Evolutionary conservation across 2,888 invertebrate species (phyloP).

Genomic region (Drosophila vallismaia): DNA sequence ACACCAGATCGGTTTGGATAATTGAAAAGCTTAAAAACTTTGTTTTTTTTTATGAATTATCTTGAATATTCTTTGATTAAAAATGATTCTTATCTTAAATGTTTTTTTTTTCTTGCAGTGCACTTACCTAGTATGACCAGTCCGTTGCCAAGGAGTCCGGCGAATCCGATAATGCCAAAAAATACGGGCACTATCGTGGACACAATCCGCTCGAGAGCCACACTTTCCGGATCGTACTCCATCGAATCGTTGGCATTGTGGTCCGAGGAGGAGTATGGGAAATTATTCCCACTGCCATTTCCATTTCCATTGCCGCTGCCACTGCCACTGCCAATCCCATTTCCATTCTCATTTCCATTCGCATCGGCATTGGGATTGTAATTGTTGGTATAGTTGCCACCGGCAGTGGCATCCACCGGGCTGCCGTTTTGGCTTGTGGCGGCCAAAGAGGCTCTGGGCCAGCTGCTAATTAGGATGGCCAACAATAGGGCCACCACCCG

Average conservation of each 20-base stretch:
- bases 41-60: no score
- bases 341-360: background rate
- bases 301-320: background rate
- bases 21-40: no score
- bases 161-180: slow-evolving; percentile 85
- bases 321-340: background rate
- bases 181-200: slow-evolving; percentile 39
- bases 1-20: no score
- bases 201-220: slow-evolving; percentile 36
- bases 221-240: slow-evolving; percentile 32
- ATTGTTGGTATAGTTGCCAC: slow-evolving; percentile 3
- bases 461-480: slow-evolving; percentile 30
- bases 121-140: slow-evolving; percentile 89
- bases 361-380: background rate
- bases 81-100: background rate
- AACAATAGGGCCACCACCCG: slow-evolving; percentile 85
- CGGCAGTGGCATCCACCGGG: background rate
- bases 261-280: slow-evolving; percentile 9
- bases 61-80: no score
- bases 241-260: slow-evolving; percentile 31
- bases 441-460: slow-evolving; percentile 22
- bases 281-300: slow-evolving; percentile 4
- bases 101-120: background rate
- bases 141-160: slow-evolving; percentile 95
- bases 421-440: slow-evolving; percentile 13